Base-by-base conservation (phyloP, 2,888 invertebrate genomes). In the Tridacna crocea region DNA sequence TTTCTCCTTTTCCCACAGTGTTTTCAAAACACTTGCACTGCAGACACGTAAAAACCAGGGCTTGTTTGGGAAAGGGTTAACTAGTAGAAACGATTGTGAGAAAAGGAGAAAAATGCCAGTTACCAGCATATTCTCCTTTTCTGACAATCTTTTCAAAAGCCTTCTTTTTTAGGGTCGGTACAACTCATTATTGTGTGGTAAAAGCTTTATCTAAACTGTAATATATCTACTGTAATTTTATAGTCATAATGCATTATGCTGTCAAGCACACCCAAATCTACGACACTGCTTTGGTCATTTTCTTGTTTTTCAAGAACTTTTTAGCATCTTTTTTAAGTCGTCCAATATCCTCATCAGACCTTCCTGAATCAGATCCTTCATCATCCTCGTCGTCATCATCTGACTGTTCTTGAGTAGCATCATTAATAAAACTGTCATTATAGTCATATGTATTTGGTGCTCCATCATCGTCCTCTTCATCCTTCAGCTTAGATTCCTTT, bases 341-440 rank as follows among this genome's bases (percentile, higher is more conserved):
- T 47, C 72, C 61, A 11, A 90, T 78, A 80, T 91, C 90, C 36
- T 88, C 87, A 12, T 88, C 87, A 10, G 78, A 76, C 10, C 80
- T 81, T 24, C 75, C 82, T 15, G 61, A 19, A 8, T 60, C 72
- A 12, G 58, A 60, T 10, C 60, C 84, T 19, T 79, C 80, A 17
- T 79, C 87, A 10, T 83, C 82, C 10, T 85, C 86, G 1, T 82
- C 82, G 0, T 70, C 79, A 17, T 74, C 82, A 24, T 81, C 68
- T 17, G 72, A 58, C 22, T 83, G 77, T 13, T 27, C 72, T 68
- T 84, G 81, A 72, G 79, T 78, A 24, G 77, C 83, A 58, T 91
- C 90, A 72, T 91, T 89, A 55, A 91, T 88, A 85, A 92, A 92
- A 82, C 89, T 90, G 82, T 92, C 92, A 77, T 90, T 87, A 75